phyloP scores from a whole-genome alignment of 2,113 vertebrate genomes.

The rat (Rattus norvegicus) region GRCr8 NC_086032.1:80469001-80469500 shows the following conservation, averaged over 20 bases:
- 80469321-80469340: neutral
- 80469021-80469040: neutral
- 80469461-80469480: constrained; percentile 58
- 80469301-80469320: neutral
- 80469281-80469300: too few relatives aligned
- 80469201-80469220: neutral
- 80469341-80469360: constrained; percentile 86
- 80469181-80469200: neutral
- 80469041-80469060: neutral
- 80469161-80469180: neutral
- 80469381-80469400: constrained; percentile 82
- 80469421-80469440: constrained; percentile 56
- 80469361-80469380: constrained; percentile 82
- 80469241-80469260: neutral
- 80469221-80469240: fast-evolving
- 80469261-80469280: neutral
- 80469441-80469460: constrained; percentile 57
- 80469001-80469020: neutral
- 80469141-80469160: neutral
- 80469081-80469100: neutral
- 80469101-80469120: neutral
- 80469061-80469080: neutral
- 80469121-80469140: too few relatives aligned
- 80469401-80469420: neutral
- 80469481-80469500: constrained; percentile 31